phyloP scores from a whole-genome alignment of 1,140 invertebrate species.

The Drosophila eugracilis region DNA sequence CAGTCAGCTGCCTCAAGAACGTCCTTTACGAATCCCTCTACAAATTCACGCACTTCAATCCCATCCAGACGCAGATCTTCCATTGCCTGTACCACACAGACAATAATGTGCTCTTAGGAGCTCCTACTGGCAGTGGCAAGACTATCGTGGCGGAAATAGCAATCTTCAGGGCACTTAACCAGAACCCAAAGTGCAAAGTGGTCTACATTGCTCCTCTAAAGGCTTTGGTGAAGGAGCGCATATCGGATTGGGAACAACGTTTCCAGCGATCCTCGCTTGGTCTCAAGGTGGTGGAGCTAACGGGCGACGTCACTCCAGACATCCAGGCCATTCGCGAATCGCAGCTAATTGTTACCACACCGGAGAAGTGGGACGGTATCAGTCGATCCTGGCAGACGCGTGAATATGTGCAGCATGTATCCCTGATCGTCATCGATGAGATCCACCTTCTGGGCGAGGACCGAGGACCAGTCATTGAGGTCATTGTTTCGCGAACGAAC shows the following conservation, averaged over 20 bases:
- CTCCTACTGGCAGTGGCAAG: constrained; percentile 99
- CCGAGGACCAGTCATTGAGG: constrained; percentile 93
- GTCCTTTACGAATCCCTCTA: constrained; percentile 92
- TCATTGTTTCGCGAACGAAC: constrained; percentile 94
- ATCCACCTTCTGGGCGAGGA: constrained; percentile 98
- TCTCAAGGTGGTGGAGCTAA: constrained; percentile 97
- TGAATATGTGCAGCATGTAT: constrained; percentile 96
- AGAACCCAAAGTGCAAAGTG: constrained; percentile 93
- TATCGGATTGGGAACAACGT: constrained; percentile 97
- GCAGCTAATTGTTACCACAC: constrained; percentile 98
- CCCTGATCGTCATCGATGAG: constrained; percentile 98
- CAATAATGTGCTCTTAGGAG: constrained; percentile 96
- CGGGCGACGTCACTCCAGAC: constrained; percentile 98
- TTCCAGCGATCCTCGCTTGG: constrained; percentile 90
- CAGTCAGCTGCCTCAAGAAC: constrained; percentile 93
- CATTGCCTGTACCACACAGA: constrained; percentile 98
- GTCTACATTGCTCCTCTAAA: constrained; percentile 99
- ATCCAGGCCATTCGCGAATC: constrained; percentile 92
- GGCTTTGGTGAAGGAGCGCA: constrained; percentile 97
- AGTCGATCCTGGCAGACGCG: constrained; percentile 98
- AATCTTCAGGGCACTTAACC: constrained; percentile 96
- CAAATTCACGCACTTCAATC: constrained; percentile 98
- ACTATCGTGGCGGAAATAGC: constrained; percentile 99
- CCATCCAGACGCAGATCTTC: constrained; percentile 99
- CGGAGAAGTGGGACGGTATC: constrained; percentile 99